A percentile compares a stretch with the other conserved stretches of the same genome.
Conservation (phyloP, 2,797 vertebrate species). For the Carcharodon carcharias region DNA sequence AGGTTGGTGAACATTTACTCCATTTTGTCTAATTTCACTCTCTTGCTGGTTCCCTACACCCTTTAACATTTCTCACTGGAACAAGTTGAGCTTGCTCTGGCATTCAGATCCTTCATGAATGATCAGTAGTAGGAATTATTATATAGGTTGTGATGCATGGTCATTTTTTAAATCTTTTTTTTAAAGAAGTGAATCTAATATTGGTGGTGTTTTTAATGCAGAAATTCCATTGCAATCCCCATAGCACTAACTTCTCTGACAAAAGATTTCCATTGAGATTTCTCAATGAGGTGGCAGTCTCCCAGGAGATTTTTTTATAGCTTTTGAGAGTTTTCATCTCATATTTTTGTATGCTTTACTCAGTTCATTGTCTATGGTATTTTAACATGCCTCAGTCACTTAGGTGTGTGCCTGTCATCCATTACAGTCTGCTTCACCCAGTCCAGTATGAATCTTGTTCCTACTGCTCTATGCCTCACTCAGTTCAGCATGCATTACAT, state of each 20-base stretch:
- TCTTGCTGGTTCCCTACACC: background rate
- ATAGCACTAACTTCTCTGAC: background rate
- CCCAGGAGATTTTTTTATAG: background rate
- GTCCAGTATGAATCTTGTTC: background rate
- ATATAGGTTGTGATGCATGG: background rate
- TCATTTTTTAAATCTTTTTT: background rate
- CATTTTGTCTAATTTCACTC: background rate
- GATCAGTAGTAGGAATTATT: background rate
- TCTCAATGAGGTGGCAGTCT: background rate
- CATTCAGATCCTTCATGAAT: background rate
- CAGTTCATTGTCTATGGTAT: background rate
- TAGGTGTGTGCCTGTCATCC: background rate
- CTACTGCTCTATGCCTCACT: background rate
- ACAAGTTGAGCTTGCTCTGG: background rate
- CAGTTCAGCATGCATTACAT: background rate
- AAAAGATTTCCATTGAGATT: constrained; percentile 6
- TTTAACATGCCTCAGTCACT: background rate
- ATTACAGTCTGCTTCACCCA: background rate
- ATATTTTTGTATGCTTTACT: background rate
- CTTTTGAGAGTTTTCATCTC: background rate
- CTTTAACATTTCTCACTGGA: background rate
- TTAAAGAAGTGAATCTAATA: background rate
- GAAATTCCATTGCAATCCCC: background rate
- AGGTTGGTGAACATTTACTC: background rate
- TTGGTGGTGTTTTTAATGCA: background rate